Evolutionary conservation across 2,797 vertebrate genomes (phyloP).

Genomic region (Cuniculus paca): DNA sequence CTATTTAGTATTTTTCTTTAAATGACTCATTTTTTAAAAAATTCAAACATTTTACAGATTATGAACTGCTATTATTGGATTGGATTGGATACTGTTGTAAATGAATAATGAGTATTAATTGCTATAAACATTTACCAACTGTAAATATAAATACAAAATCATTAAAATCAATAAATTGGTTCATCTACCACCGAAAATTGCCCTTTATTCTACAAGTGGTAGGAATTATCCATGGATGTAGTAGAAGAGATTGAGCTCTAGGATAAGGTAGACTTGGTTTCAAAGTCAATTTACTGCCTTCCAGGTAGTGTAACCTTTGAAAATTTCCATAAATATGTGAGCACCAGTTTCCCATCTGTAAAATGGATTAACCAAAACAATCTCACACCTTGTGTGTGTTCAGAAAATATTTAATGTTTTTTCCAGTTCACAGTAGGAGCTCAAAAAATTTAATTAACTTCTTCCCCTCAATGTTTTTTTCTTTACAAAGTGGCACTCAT

Average conservation of each 20-base stretch:
- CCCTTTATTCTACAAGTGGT: neutral
- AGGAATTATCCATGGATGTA: neutral
- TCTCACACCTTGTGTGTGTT: neutral
- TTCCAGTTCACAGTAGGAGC: neutral
- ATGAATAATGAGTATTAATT: neutral
- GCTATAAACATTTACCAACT: constrained; percentile 11
- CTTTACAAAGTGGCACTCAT: neutral
- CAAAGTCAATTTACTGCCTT: neutral
- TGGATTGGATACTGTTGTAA: neutral
- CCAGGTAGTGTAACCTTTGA: neutral
- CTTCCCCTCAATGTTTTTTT: neutral
- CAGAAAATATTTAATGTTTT: neutral
- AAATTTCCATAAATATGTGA: constrained; percentile 44
- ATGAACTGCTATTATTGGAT: neutral
- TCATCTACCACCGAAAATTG: neutral
- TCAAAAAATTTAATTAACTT: neutral
- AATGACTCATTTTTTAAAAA: constrained; percentile 39
- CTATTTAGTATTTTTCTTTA: neutral
- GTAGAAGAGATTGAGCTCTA: neutral
- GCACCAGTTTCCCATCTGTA: constrained; percentile 20
- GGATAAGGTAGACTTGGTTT: neutral
- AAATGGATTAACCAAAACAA: neutral
- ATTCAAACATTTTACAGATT: neutral
- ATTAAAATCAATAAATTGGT: constrained; percentile 49
- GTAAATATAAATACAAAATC: constrained; percentile 14